Conservation (phyloP, 35 echinoderm and acorn worm species). For the Strongylocentrotus purpuratus region DNA sequence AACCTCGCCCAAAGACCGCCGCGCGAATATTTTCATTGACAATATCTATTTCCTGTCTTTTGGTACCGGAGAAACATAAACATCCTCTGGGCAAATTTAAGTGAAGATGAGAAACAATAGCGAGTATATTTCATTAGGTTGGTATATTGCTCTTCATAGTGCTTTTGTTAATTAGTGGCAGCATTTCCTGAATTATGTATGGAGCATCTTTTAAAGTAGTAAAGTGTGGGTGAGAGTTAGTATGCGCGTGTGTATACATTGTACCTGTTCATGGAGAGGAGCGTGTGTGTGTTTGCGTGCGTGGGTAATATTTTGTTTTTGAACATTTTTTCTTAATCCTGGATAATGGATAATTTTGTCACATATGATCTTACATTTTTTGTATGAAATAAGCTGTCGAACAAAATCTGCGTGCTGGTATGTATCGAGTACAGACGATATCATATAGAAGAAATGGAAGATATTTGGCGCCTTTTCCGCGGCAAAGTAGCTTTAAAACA, state of each 20-base stretch:
- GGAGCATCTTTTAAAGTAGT: background rate
- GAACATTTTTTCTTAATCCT: background rate
- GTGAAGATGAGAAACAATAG: background rate
- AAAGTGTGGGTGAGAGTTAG: background rate
- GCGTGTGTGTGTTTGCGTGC: background rate
- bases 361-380: background rate
- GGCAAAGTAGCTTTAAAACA: slow-evolving; percentile 1
- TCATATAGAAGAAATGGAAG: background rate
- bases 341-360: background rate
- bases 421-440: background rate
- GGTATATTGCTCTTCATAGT: background rate
- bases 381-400: background rate
- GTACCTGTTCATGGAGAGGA: background rate
- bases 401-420: background rate
- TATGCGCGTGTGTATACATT: background rate
- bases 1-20: background rate
- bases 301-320: background rate
- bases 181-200: background rate
- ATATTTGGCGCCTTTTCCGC: background rate
- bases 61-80: background rate
- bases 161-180: background rate
- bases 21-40: background rate
- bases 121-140: background rate
- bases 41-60: background rate
- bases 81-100: background rate